Evolutionary conservation across 2,113 vertebrate species (phyloP).

Genomic region (Hippopotamus amphibius): DNA sequence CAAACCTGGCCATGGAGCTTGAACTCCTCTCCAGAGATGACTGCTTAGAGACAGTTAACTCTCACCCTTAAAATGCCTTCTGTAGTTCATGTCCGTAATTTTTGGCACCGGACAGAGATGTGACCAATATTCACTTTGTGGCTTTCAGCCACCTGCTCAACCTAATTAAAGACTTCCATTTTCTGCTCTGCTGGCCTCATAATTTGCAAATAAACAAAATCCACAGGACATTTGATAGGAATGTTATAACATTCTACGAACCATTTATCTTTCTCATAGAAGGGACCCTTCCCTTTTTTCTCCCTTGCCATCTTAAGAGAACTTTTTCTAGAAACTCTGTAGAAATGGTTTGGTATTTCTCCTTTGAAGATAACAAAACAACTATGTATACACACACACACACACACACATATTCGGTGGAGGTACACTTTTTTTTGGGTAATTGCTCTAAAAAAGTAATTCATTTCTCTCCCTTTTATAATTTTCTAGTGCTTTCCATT

Average conservation of each 20-base stretch:
- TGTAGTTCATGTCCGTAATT: conserved; percentile 80
- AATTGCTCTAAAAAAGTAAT: not conserved
- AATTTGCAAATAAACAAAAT: conserved; percentile 65
- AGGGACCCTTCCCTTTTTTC: not conserved
- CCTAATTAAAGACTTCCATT: conserved; percentile 82
- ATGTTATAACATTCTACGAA: conserved; percentile 23
- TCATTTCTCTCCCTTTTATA: not conserved
- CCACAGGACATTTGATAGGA: conserved; percentile 49
- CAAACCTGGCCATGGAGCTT: conserved; percentile 78
- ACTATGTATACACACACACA: not conserved
- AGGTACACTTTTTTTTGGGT: not conserved
- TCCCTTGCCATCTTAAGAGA: not conserved
- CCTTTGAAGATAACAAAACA: not conserved
- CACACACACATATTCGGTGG: not conserved
- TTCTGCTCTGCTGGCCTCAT: conserved; percentile 81
- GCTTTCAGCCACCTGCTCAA: conserved; percentile 82
- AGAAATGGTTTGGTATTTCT: not conserved
- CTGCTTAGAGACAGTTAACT: conserved; percentile 83
- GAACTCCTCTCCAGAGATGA: conserved; percentile 77
- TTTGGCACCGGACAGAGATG: conserved; percentile 72
- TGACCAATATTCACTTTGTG: conserved; percentile 73
- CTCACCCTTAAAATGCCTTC: conserved; percentile 79
- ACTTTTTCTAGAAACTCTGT: not conserved
- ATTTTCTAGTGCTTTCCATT: not conserved
- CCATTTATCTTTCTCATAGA: not conserved